Conservation (phyloP, 1,140 invertebrate species). For the Drosophila leontia region DNA sequence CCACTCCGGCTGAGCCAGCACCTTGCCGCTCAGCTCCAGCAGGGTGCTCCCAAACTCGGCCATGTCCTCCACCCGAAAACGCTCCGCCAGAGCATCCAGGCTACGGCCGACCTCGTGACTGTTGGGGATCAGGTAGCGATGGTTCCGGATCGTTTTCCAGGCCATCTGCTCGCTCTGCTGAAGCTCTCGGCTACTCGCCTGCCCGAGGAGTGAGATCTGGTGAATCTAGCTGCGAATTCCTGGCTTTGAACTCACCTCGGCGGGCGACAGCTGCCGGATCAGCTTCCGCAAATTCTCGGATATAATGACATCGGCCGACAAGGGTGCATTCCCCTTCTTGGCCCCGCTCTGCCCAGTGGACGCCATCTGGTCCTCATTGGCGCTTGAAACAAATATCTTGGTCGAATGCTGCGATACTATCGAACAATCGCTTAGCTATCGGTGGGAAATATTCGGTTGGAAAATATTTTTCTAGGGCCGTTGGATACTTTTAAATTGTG, state of each 20-base stretch:
- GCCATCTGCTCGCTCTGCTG: slow-evolving; percentile 43
- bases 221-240: background rate
- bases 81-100: slow-evolving; percentile 64
- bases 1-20: slow-evolving; percentile 52
- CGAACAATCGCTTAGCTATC: no score
- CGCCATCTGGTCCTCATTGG: slow-evolving; percentile 4
- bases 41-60: slow-evolving; percentile 47
- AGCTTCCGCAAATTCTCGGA: slow-evolving; percentile 52
- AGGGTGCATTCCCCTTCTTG: slow-evolving; percentile 13
- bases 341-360: background rate
- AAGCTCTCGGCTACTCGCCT: slow-evolving; percentile 27
- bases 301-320: slow-evolving; percentile 14
- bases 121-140: slow-evolving; percentile 55
- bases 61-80: slow-evolving; percentile 66
- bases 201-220: background rate
- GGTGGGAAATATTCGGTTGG: no score
- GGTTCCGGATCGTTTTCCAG: slow-evolving; percentile 47
- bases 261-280: slow-evolving; percentile 47
- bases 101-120: slow-evolving; percentile 53
- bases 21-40: slow-evolving; percentile 30
- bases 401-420: no score
- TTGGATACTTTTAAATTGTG: no score
- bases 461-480: no score
- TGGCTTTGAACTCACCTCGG: slow-evolving; percentile 36
- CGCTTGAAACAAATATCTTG: slow-evolving; percentile 5